phyloP scores from a whole-genome alignment of 2,797 vertebrate species.

The Rallus crepitans region DNA sequence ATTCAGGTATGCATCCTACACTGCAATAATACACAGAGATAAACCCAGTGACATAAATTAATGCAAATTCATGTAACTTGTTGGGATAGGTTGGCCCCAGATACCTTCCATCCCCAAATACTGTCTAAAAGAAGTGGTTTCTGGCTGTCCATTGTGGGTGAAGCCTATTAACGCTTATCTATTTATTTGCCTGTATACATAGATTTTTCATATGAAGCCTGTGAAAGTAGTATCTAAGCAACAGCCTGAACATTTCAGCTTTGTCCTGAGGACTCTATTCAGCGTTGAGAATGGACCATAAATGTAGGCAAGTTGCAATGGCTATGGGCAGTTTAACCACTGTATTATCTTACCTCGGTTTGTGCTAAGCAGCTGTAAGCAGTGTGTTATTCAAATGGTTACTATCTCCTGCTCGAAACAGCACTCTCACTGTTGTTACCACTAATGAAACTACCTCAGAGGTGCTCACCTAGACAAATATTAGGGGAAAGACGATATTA shows the following conservation, averaged over 20 bases:
- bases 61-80: background rate
- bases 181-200: background rate
- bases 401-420: background rate
- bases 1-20: background rate
- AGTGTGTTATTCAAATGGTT: constrained; percentile 2
- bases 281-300: background rate
- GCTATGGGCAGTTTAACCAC: background rate
- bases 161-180: constrained; percentile 1
- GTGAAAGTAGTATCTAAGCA: constrained; percentile 66
- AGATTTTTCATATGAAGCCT: constrained; percentile 27
- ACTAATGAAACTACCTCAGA: background rate
- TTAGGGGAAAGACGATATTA: background rate
- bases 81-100: background rate
- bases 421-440: background rate
- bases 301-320: constrained; percentile 3
- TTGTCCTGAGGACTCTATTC: constrained; percentile 52
- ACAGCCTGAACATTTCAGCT: constrained; percentile 34
- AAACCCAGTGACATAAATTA: background rate
- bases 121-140: background rate
- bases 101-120: background rate
- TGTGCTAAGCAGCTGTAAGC: background rate
- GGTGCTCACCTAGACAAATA: background rate
- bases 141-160: background rate
- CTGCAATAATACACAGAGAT: background rate
- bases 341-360: background rate